phyloP scores from a whole-genome alignment of 2,113 vertebrate species.

The Nipponia nippon region DNA sequence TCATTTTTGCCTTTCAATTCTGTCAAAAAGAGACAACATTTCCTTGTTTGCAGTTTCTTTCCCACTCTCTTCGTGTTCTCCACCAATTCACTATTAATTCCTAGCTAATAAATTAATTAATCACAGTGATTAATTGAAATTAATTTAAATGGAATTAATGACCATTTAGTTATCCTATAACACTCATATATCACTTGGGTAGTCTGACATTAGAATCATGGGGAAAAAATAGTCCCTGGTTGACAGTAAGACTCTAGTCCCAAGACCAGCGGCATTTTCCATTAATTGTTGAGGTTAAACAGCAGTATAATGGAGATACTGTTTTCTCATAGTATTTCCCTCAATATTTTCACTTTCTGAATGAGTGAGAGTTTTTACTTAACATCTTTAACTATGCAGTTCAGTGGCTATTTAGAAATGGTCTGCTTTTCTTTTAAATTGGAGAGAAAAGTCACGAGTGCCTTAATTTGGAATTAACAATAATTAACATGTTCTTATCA shows the following conservation, averaged over 20 bases:
- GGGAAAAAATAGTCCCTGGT: neutral
- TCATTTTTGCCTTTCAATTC: constrained; percentile 10
- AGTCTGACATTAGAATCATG: neutral
- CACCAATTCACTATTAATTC: neutral
- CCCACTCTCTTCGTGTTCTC: neutral
- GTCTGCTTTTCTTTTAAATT: neutral
- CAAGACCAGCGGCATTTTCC: neutral
- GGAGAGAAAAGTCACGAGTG: neutral
- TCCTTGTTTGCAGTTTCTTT: neutral
- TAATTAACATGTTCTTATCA: neutral
- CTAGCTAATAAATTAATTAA: constrained; percentile 7
- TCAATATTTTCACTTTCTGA: neutral
- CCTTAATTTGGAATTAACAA: neutral
- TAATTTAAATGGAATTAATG: neutral
- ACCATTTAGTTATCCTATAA: neutral
- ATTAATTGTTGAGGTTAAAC: neutral
- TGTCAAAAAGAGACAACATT: neutral
- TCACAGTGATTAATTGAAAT: neutral
- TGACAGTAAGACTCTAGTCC: neutral
- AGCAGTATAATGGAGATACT: neutral
- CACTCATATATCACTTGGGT: neutral
- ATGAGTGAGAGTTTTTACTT: neutral
- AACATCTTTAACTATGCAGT: neutral
- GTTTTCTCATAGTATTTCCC: neutral
- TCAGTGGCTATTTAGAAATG: neutral